Base-by-base conservation (phyloP, 2,888 invertebrate species). In the Drosophila eohydei region DNA sequence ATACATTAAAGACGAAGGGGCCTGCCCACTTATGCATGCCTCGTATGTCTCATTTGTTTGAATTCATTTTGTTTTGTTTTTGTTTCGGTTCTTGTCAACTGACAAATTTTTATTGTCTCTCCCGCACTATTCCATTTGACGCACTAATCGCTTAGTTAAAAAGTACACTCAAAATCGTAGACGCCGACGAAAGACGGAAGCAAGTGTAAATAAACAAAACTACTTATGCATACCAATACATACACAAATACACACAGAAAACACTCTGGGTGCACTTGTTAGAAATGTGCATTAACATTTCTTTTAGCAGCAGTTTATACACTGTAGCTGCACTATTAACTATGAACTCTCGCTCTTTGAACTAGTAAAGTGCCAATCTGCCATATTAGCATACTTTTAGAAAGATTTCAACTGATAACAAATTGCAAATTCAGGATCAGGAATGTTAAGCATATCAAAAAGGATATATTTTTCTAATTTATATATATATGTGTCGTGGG, bases 81-180 rank as follows among this genome's bases (percentile, higher is more conserved):
- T 54, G 54, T 40, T 52, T 26, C 6, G 8, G 26, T 26, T 54
- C 28, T 65, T 87, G 71, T 83, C 80, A 84, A 87, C 74, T 84
- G 84, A 86, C 81, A 86, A 89, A 86, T 89, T 84, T 84, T 81
- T 74, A 87, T 86, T 89, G 87, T 78, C 69, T 78, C 44, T 63
- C 46, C 14, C 63, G 52, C 34, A 41, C 65, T 26, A 46, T 58
- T n/a, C 40, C 16, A 50, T 54, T 46, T 40, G 65, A 38, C 30
- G 66, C 69, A 75, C 77, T 85, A 88, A 88, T 85, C 86, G 81
- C 87, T 83, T 80, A 76, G 76, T 88, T 83, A 81, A 83, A 83
- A 85, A 78, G 58, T 41, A 73, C 60, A 68, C 56, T 52, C 65
- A 56, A 71, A 65, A 50, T 52, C 43, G 43, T 16, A 54, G 56